A percentile compares a stretch with the other conserved stretches of the same genome.
phyloP scores from a whole-genome alignment of 35 echinoderm and acorn worm species.

The Diadema setosum region DNA sequence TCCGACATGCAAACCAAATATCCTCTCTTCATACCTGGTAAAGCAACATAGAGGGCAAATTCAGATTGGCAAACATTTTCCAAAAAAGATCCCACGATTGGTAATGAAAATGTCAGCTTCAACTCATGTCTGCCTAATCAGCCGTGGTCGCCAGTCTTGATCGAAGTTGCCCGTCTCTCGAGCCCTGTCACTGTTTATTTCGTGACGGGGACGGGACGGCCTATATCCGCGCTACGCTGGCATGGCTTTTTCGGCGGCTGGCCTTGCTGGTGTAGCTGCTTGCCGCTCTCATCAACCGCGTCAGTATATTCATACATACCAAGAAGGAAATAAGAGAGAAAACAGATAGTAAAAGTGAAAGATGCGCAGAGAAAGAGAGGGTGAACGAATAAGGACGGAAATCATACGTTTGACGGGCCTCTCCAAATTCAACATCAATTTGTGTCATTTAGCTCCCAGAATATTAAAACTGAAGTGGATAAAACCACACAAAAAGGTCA shows the following conservation, averaged over 20 bases:
- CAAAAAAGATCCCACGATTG: background rate
- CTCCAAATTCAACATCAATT: background rate
- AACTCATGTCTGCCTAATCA: background rate
- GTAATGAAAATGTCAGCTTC: slow-evolving; percentile 3
- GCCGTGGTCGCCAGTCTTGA: background rate
- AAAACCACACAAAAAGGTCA: too few species aligned
- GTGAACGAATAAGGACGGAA: background rate
- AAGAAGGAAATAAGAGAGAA: too few species aligned
- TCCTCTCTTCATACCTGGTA: background rate
- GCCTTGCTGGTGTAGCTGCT: background rate
- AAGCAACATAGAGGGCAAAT: background rate
- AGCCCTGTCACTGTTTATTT: background rate
- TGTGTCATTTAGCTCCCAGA: background rate
- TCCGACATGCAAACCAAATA: background rate
- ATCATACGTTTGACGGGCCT: background rate
- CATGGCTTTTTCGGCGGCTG: background rate
- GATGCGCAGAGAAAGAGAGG: background rate
- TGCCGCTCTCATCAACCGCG: too few species aligned
- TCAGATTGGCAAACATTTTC: background rate
- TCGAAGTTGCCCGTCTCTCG: background rate
- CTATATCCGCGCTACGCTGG: background rate
- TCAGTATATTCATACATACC: too few species aligned
- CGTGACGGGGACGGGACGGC: background rate
- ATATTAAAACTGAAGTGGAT: too few species aligned
- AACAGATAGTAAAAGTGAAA: too few species aligned